Percentiles rank a stretch among this genome's conserved stretches.
Evolutionary conservation across 2,113 vertebrate genomes (phyloP).

Genomic region (Tursiops truncatus): DNA sequence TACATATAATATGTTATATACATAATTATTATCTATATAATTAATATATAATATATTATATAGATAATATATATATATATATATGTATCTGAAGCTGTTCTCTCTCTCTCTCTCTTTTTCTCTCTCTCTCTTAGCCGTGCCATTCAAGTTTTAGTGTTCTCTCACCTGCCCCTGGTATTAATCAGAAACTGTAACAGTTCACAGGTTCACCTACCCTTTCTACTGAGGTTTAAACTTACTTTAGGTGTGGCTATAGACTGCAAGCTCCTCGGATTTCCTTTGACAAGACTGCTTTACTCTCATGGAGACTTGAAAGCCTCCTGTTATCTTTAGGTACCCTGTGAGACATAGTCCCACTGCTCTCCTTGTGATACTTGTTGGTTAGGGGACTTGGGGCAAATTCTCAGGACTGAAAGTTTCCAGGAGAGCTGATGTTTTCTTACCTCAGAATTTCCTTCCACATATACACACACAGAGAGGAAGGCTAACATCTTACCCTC

Average conservation of each 20-base stretch:
- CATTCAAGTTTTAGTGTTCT: background rate
- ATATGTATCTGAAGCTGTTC: background rate
- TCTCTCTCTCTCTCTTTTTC: background rate
- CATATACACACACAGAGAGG: background rate
- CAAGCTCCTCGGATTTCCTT: background rate
- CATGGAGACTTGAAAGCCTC: background rate
- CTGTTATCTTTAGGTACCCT: background rate
- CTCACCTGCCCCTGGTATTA: background rate
- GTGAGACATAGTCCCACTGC: background rate
- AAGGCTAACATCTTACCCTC: background rate
- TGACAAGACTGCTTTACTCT: background rate
- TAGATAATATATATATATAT: background rate
- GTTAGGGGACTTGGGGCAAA: background rate
- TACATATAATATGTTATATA: too few relatives aligned
- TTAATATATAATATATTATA: too few relatives aligned
- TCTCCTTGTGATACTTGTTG: background rate
- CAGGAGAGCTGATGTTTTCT: background rate
- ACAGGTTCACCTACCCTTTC: background rate
- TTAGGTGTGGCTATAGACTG: background rate
- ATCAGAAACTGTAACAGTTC: background rate
- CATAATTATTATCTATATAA: too few relatives aligned
- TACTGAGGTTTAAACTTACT: background rate
- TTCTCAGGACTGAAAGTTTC: background rate
- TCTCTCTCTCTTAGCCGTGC: background rate
- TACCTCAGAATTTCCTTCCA: background rate